Percentiles rank a stretch among this genome's conserved stretches.
phyloP scores from a whole-genome alignment of 2,113 vertebrate species.

The Vidua macroura region DNA sequence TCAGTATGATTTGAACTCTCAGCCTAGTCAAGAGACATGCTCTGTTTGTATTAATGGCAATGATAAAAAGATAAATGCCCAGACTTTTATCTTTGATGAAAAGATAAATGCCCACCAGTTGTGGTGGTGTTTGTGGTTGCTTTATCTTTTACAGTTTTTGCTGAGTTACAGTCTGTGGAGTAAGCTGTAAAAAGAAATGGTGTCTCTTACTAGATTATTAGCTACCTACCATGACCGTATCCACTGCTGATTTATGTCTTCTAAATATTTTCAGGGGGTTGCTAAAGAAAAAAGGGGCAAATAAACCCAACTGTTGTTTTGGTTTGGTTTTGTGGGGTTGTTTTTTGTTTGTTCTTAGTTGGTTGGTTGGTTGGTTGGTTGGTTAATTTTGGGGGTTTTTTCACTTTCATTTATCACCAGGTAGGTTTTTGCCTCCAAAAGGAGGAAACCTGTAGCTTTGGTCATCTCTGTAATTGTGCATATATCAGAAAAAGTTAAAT shows the following conservation, averaged over 20 bases:
- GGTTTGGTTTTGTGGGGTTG: rapidly evolving
- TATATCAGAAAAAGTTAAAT: not conserved
- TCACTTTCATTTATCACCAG: not conserved
- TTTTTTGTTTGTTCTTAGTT: not conserved
- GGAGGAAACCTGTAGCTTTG: not conserved
- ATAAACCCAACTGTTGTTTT: rapidly evolving
- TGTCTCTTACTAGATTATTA: not conserved
- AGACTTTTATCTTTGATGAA: not conserved
- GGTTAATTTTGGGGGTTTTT: not conserved
- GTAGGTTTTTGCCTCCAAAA: not conserved
- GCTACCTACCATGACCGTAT: not conserved
- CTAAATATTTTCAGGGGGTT: not conserved
- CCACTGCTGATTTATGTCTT: not conserved
- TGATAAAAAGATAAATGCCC: not conserved
- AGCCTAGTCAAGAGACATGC: not conserved
- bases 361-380: not conserved
- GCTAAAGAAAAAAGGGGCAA: not conserved
- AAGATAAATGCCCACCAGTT: not conserved
- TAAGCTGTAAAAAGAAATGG: not conserved
- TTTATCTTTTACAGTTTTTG: not conserved
- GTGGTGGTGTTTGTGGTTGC: not conserved
- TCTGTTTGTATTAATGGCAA: not conserved
- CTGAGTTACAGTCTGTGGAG: not conserved
- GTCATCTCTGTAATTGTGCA: not conserved
- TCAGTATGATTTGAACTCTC: not conserved